A percentile compares a stretch with the other conserved stretches of the same genome.
phyloP scores from a whole-genome alignment of 2,113 vertebrate species.

The Petaurus breviceps region DNA sequence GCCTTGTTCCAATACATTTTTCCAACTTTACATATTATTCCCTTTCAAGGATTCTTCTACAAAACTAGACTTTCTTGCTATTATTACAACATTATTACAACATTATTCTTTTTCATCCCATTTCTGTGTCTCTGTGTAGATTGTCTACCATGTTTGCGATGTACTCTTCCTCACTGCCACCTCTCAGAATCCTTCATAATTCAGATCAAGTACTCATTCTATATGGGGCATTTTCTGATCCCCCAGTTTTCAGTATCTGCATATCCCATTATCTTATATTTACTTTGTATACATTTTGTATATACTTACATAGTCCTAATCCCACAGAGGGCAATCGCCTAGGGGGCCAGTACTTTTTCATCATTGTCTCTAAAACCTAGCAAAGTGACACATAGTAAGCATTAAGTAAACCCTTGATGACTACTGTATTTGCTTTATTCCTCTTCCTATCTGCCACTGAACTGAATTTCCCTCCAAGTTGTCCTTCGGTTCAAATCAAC shows the following conservation, averaged over 20 bases:
- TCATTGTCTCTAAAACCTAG: neutral
- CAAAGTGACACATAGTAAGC: neutral
- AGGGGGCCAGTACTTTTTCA: neutral
- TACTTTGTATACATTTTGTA: neutral
- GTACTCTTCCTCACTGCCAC: neutral
- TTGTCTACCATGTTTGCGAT: neutral
- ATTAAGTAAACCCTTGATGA: neutral
- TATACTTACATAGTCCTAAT: neutral
- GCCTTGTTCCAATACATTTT: neutral
- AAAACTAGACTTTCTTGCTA: neutral
- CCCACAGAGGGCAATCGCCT: neutral
- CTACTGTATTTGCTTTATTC: neutral
- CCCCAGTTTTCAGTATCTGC: neutral
- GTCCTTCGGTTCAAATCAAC: neutral
- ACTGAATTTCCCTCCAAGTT: neutral
- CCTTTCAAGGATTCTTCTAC: neutral
- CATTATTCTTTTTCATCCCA: neutral
- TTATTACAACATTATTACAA: neutral
- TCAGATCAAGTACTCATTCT: neutral
- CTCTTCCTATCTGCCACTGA: neutral
- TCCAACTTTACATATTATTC: neutral
- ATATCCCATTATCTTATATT: neutral
- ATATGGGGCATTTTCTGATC: neutral
- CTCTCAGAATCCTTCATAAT: neutral
- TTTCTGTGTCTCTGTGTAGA: neutral